Evolutionary conservation across 1,140 invertebrate genomes (phyloP).

Genomic region (Papilio machaon): DNA sequence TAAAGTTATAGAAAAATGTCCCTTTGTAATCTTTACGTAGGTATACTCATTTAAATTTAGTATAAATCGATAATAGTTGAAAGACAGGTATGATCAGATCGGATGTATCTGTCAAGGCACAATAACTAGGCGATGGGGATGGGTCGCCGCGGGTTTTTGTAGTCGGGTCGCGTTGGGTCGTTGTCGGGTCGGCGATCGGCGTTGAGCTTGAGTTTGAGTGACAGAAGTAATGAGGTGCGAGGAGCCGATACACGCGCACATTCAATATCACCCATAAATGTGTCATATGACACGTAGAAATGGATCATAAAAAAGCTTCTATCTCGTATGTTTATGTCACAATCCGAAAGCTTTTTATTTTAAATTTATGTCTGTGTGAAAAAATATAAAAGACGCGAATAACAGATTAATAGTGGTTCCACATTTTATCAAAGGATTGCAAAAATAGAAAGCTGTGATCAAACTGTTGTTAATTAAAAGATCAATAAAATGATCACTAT

Average conservation of each 20-base stretch:
- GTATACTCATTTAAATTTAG: neutral
- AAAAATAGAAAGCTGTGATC: too few species aligned
- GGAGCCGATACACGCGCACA: slow-evolving; percentile 36
- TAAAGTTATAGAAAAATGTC: too few species aligned
- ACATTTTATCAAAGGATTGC: too few species aligned
- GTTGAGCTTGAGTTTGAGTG: slow-evolving; percentile 31
- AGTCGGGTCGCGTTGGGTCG: slow-evolving; percentile 22
- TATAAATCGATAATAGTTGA: neutral
- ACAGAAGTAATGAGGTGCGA: slow-evolving; percentile 43
- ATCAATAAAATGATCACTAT: too few species aligned
- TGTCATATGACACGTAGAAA: neutral
- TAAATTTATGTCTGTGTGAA: neutral
- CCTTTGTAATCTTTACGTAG: neutral
- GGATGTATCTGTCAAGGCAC: neutral
- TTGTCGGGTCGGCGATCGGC: neutral
- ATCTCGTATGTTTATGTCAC: neutral
- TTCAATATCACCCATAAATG: slow-evolving; percentile 9
- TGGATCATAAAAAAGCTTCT: neutral
- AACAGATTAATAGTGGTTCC: too few species aligned
- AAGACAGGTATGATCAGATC: neutral
- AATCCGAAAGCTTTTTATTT: neutral
- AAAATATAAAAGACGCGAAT: neutral
- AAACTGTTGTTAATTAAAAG: too few species aligned
- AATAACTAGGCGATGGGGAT: neutral
- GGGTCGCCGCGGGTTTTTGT: slow-evolving; percentile 12